phyloP scores from a whole-genome alignment of 2,113 vertebrate genomes.

The Saccopteryx bilineata region DNA sequence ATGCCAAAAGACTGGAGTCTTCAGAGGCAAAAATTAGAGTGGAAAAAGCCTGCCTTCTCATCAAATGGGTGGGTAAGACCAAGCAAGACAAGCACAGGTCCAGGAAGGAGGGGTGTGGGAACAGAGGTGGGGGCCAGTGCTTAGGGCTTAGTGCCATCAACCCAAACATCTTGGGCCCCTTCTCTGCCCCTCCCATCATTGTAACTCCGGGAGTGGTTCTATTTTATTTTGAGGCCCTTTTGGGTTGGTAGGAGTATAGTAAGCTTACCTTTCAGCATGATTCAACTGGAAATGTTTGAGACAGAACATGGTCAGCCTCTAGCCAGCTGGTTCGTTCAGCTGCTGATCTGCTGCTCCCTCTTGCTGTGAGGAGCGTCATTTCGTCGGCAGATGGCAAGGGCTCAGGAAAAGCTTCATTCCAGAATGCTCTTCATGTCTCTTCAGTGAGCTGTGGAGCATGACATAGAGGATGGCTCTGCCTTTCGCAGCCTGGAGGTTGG shows the following conservation, averaged over 20 bases:
- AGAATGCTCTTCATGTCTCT: background rate
- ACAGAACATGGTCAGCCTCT: background rate
- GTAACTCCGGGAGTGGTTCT: background rate
- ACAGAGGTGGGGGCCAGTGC: background rate
- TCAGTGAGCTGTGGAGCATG: background rate
- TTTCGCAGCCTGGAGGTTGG: background rate
- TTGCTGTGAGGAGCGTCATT: background rate
- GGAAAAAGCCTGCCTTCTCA: background rate
- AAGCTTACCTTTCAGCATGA: background rate
- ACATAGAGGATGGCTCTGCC: background rate
- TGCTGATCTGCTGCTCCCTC: background rate
- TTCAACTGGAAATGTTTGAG: background rate
- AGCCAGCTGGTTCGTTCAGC: background rate
- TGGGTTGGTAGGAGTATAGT: background rate
- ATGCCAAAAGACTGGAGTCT: background rate
- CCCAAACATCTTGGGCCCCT: background rate
- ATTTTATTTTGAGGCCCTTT: background rate
- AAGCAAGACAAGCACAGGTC: background rate
- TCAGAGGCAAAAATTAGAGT: constrained; percentile 26
- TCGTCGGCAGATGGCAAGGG: background rate
- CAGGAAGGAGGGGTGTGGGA: background rate
- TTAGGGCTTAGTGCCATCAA: background rate
- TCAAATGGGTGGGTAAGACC: background rate
- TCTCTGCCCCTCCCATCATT: background rate
- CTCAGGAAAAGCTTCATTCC: background rate